A percentile compares a stretch with the other conserved stretches of the same genome.
These are phyloP conservation scores for Muscicapa adusta DNA, from an alignment of 2,113 vertebrate genomes.

Conservation along the genomic window DNA sequence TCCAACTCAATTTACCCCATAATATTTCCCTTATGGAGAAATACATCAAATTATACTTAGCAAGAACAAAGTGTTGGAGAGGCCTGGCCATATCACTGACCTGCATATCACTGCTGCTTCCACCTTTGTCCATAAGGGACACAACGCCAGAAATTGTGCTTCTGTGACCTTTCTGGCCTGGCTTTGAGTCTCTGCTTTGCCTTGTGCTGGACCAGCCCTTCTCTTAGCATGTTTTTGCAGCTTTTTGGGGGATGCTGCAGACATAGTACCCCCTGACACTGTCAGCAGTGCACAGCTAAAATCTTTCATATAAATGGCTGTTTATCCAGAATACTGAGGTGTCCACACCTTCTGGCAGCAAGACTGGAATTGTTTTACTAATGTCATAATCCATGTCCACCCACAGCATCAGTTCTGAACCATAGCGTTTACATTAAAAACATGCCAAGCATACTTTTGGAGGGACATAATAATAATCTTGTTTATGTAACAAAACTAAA, in stretches of 20 bases:
- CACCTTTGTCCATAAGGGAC: not conserved
- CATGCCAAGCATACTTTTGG: not conserved
- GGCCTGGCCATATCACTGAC: not conserved
- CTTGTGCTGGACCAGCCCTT: not conserved
- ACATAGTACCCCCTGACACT: not conserved
- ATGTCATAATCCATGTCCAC: not conserved
- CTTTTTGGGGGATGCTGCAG: rapidly evolving
- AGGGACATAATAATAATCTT: not conserved
- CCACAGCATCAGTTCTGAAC: not conserved
- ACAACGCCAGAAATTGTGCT: not conserved
- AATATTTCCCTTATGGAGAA: not conserved
- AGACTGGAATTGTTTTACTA: not conserved
- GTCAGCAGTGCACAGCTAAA: not conserved
- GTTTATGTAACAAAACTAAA: not conserved
- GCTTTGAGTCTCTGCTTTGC: not conserved
- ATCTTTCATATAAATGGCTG: not conserved
- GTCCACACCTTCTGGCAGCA: rapidly evolving
- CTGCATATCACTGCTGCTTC: not conserved
- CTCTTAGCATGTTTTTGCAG: not conserved
- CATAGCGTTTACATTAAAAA: not conserved
- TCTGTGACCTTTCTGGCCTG: not conserved
- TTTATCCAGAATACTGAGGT: rapidly evolving
- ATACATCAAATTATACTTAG: not conserved
- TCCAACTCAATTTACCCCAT: not conserved
- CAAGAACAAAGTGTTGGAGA: not conserved